A percentile compares a stretch with the other conserved stretches of the same genome.
Conservation (phyloP, 2,888 invertebrate species). For the Actias luna region DNA sequence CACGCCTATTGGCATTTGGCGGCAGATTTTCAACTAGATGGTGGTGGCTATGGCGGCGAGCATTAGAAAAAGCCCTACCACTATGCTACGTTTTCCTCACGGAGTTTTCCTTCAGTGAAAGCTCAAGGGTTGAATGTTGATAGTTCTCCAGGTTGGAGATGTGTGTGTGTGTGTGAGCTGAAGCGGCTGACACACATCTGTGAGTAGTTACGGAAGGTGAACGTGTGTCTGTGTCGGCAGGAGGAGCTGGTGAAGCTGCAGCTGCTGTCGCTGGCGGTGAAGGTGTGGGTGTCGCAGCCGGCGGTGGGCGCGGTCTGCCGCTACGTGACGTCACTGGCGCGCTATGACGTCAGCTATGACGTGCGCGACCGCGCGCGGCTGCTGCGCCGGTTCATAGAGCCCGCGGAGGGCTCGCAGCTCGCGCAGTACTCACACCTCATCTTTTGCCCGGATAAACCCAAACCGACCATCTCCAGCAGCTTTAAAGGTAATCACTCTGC, state of each 20-base stretch:
- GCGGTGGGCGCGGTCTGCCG: conserved; percentile 94
- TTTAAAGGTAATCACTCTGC: conserved; percentile 83
- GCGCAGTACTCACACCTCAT: conserved; percentile 89
- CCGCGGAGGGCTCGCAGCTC: conserved; percentile 62
- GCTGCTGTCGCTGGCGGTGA: conserved; percentile 96
- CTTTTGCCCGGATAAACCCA: conserved; percentile 95
- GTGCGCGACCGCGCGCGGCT: conserved; percentile 97
- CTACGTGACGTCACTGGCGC: conserved; percentile 96
- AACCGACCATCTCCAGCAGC: conserved; percentile 93
- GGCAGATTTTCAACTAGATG: too few species aligned
- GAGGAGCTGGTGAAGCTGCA: conserved; percentile 98
- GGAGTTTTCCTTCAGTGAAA: too few species aligned
- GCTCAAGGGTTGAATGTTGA: too few species aligned
- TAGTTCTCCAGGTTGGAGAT: too few species aligned
- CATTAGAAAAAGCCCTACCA: too few species aligned
- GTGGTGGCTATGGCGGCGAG: too few species aligned
- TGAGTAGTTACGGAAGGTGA: too few species aligned
- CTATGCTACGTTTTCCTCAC: too few species aligned
- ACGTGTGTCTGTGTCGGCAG: conserved; percentile 58
- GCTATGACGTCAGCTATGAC: conserved; percentile 98
- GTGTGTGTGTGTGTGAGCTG: conserved; percentile 55
- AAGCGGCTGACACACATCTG: too few species aligned
- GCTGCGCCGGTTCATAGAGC: conserved; percentile 84
- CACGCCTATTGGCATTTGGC: too few species aligned
- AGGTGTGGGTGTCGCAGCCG: conserved; percentile 92